A percentile compares a stretch with the other conserved stretches of the same genome.
Conservation (phyloP, 2,888 invertebrate genomes). For the Polydrusus tereticollis region DNA sequence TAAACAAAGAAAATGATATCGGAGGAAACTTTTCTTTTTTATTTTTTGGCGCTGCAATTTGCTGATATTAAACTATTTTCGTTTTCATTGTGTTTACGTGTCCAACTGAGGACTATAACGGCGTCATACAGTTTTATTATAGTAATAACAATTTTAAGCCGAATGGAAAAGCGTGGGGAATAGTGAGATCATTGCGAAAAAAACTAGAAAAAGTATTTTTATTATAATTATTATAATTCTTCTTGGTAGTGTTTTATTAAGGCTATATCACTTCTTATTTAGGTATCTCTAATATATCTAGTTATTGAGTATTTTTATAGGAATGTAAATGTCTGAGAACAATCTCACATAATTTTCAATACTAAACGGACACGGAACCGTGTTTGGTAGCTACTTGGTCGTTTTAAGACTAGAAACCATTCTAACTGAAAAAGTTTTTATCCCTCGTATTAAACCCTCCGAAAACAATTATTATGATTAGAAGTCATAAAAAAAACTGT, state of each 20-base stretch:
- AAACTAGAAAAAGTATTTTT: neutral
- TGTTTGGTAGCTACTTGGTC: too few relatives aligned
- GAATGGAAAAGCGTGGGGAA: slow-evolving; percentile 36
- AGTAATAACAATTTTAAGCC: slow-evolving; percentile 31
- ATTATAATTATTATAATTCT: neutral
- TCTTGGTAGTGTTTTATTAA: too few relatives aligned
- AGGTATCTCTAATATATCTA: too few relatives aligned
- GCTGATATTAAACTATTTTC: slow-evolving; percentile 46
- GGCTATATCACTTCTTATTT: too few relatives aligned
- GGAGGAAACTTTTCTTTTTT: neutral
- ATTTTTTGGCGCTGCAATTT: slow-evolving; percentile 31
- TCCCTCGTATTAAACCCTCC: too few relatives aligned
- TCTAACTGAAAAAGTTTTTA: too few relatives aligned
- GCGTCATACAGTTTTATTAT: slow-evolving; percentile 40
- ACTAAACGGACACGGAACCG: too few relatives aligned
- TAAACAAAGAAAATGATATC: slow-evolving; percentile 1
- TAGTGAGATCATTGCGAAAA: slow-evolving; percentile 17
- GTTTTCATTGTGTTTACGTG: slow-evolving; percentile 34
- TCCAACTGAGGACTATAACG: slow-evolving; percentile 32
- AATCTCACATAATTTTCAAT: too few relatives aligned
- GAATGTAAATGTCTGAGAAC: too few relatives aligned
- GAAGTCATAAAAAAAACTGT: neutral
- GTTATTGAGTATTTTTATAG: too few relatives aligned
- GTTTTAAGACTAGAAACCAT: too few relatives aligned
- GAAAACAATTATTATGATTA: too few relatives aligned